Base-by-base conservation (phyloP, 2,113 vertebrate species). In the Phyllopteryx taeniolatus region DNA sequence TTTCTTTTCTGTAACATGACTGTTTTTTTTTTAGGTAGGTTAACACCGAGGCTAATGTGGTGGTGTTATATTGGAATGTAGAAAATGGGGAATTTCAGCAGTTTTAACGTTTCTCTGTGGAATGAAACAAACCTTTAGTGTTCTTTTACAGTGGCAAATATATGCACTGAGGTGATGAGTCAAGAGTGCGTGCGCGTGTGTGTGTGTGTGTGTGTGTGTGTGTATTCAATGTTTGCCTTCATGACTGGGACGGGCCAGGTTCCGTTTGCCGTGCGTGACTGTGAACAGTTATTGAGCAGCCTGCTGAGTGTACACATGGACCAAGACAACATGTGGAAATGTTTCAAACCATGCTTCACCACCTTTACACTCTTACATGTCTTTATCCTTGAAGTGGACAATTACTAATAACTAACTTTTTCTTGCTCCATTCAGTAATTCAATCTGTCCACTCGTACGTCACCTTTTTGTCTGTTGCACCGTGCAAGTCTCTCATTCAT, bases 401-500 rank as follows among this genome's bases (percentile, higher is more conserved):
- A 57, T 19, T 22, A 65, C 59, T 43, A 72, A 65, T 65, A 64
- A 78, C 54, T 63, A 64, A 51, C 64, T 74, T 67, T 66, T 63
- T 35, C 10, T 17, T 27, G 33, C 53, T 46, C 63, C 60, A 9
- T 56, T 56, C 49, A 51, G 17, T 1, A 2, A 11, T 56, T 56
- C n/a, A 8, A 4, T 72, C 60, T 33, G 72, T 74, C 69, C 67
- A 42, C 72, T 35, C 66, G 35, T 44, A 44, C 72, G 57, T 75
- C 76, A 49, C 22, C 81, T 74, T 83, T 85, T 77, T 82, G 84
- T 86, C 87, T 76, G 81, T 90, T 82, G 42, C 83, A 75, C 70
- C 65, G 60, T 73, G 74, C 86, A 87, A 90, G 89, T 90, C 72
- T 84, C 88, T 91, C 90, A 92, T 93, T 79, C 86, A 93, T 93